Evolutionary conservation across 2,113 vertebrate genomes (phyloP), one percentile per base, ranked within the genome.

Genomic region (Cheirogaleus medius): DNA sequence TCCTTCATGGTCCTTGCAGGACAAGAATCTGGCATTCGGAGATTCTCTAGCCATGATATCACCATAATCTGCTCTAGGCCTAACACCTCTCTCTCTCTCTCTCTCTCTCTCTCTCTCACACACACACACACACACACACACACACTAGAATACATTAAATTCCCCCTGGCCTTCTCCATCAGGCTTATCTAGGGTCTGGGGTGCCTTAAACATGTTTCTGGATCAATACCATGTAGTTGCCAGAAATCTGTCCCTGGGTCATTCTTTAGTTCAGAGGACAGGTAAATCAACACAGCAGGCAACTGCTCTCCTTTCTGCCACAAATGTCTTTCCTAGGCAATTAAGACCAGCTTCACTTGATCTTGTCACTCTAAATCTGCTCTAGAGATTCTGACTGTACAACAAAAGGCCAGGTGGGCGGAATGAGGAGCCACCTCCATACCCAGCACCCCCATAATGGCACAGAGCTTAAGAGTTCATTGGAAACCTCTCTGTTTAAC

Each of bases 21-120:
- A 44, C 2, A 39, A 49, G 74, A 78, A 60, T 64, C 74, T 54
- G 63, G 11, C 25, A 37, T 82, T 42, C 49, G 37, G 3, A 47
- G 60, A 23, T 87, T 87, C 39, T 83, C 21, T 34, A 94, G 44
- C 37, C 27, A 34, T 4, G 32, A 82, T 86, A 63, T 23, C 44
- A 64, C 17, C 52, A 82, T 64, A 54, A 69, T 25, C 60, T 69
- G 49, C n/a, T 90, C 20, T n/a, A 7, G 11, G 32, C n/a, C 82
- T 52, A 42, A 64, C 12, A 4, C 29, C 7, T 27, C 8, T 23
- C 11, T 21, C 2, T 4, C 13, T 13, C 10, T 25, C 29, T 60
- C 0, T 10, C 12, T 11, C 15, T 21, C 3, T 4, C 25, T 8
- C 10, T 15, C n/a, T 42, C 1, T 9, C 25, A 29, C 2, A 1